These are phyloP conservation scores for Patella ulyssiponensis DNA, from an alignment of 2,888 invertebrate genomes.

Conservation along the genomic window DNA sequence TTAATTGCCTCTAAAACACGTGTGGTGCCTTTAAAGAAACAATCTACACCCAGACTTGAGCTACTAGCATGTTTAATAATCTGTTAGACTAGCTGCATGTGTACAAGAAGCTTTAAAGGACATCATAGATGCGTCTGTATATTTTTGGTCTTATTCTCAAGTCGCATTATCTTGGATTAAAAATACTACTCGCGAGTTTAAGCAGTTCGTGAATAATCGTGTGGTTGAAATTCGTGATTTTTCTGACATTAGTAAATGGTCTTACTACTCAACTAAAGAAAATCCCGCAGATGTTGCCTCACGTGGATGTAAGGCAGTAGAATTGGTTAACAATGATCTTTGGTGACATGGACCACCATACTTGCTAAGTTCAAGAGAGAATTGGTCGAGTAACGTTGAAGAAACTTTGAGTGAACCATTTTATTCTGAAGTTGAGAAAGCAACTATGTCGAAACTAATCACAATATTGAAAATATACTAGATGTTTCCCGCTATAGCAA, in stretches of 20 bases:
- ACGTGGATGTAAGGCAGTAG: not conserved
- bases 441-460: no score
- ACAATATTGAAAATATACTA: no score
- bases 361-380: not conserved
- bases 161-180: not conserved
- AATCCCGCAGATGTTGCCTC: not conserved
- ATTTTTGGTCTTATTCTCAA: not conserved
- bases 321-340: not conserved
- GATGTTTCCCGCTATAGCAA: no score
- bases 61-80: constrained; percentile 6
- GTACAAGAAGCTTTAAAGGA: not conserved
- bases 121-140: not conserved
- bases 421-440: not conserved
- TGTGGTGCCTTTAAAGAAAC: not conserved
- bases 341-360: not conserved
- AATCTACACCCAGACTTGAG: not conserved
- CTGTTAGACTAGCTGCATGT: not conserved
- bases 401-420: not conserved
- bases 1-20: not conserved
- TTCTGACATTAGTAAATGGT: not conserved
- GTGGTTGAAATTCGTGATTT: not conserved
- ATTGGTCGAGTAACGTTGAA: no score
- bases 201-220: constrained; percentile 1
- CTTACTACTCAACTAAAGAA: not conserved
- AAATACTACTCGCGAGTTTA: not conserved